Evolutionary conservation across 2,797 vertebrate genomes (phyloP).

Genomic region (Spatula versicolor): DNA sequence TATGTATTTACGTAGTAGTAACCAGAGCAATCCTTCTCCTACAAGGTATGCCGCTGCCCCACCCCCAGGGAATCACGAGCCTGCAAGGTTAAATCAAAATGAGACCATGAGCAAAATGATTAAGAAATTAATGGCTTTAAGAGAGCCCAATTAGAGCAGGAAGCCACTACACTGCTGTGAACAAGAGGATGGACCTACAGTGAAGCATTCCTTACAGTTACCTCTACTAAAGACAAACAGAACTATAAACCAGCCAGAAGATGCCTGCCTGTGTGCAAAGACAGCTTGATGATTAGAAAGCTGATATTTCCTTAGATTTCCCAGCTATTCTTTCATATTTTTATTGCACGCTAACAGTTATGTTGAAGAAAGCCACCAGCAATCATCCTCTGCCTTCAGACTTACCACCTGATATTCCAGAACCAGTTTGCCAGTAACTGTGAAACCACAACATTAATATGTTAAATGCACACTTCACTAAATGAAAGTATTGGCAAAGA

Average conservation of each 20-base stretch:
- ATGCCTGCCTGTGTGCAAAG: not conserved
- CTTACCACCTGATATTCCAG: not conserved
- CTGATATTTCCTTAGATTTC: conserved; percentile 4
- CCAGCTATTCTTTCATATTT: conserved; percentile 23
- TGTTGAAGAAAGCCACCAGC: conserved; percentile 8
- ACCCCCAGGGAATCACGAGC: not conserved
- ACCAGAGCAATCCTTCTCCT: not conserved
- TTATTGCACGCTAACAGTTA: not conserved
- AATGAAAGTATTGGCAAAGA: not conserved
- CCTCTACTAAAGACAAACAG: not conserved
- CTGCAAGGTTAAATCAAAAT: not conserved
- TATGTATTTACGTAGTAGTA: not conserved
- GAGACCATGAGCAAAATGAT: not conserved
- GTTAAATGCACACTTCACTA: not conserved
- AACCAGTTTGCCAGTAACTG: conserved; percentile 35
- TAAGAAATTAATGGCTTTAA: not conserved
- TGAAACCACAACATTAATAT: conserved; percentile 5
- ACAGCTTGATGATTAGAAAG: not conserved
- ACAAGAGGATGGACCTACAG: not conserved
- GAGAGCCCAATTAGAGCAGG: not conserved
- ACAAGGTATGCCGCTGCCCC: not conserved
- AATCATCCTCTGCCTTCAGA: conserved; percentile 2
- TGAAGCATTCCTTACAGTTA: not conserved
- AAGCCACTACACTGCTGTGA: not conserved
- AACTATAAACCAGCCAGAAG: not conserved